Percentiles rank a stretch among this genome's conserved stretches.
Conservation (phyloP, 2,113 vertebrate genomes). For the Cathartes aura region DNA sequence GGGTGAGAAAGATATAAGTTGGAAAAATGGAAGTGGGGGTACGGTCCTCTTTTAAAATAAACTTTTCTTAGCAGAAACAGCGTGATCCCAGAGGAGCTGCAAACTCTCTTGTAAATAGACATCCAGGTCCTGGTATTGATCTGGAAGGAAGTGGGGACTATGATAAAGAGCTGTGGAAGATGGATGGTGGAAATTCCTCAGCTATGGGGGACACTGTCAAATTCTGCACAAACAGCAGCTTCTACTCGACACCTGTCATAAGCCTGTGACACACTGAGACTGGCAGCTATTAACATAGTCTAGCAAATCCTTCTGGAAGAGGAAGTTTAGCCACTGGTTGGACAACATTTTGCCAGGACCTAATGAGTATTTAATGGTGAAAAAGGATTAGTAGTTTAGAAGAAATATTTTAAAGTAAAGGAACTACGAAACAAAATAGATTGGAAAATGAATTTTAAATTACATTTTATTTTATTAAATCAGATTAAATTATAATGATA, state of each 20-base stretch:
- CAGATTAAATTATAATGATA: neutral
- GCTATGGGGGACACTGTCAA: neutral
- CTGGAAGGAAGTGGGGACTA: neutral
- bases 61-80: neutral
- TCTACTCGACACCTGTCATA: accelerated
- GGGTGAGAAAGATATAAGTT: neutral
- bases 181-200: neutral
- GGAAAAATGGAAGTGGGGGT: neutral
- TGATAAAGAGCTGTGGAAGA: neutral
- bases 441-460: neutral
- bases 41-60: neutral
- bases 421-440: neutral
- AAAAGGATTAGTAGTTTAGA: neutral
- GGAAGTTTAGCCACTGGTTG: neutral
- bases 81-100: neutral
- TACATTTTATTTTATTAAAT: neutral
- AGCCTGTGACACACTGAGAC: neutral
- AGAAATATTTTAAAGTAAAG: neutral
- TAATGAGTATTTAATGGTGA: neutral
- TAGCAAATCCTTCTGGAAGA: too few species aligned
- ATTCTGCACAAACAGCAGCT: neutral
- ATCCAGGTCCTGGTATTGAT: neutral
- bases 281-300: neutral
- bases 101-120: neutral
- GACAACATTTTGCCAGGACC: neutral